Evolutionary conservation across 2,888 invertebrate species (phyloP).

Genomic region (Resseliella maxima): DNA sequence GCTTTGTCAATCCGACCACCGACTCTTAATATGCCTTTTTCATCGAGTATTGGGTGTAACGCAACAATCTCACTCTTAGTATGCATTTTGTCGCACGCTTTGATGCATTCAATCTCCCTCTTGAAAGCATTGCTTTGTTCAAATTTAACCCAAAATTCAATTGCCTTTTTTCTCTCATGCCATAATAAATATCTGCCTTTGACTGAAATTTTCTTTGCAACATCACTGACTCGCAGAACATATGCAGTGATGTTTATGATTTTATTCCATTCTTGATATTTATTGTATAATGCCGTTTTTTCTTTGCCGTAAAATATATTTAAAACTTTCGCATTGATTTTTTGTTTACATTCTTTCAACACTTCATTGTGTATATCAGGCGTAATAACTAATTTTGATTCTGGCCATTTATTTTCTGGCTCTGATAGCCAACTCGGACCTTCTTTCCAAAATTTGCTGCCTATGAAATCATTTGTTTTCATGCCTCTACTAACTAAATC

Average conservation of each 20-base stretch:
- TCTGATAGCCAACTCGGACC: conserved; percentile 13
- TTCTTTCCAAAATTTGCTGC: neutral
- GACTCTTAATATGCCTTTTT: neutral
- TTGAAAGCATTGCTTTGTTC: neutral
- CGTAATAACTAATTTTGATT: neutral
- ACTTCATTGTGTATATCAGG: neutral
- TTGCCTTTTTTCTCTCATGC: neutral
- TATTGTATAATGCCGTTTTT: neutral
- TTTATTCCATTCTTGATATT: conserved; percentile 9
- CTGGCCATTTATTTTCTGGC: neutral
- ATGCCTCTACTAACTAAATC: conserved; percentile 60
- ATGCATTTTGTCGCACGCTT: neutral
- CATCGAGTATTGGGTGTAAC: neutral
- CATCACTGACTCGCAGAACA: neutral
- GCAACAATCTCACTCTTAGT: neutral
- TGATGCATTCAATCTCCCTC: neutral
- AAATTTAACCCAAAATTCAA: neutral
- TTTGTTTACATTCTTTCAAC: neutral
- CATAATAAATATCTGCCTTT: no score
- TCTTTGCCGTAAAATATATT: neutral
- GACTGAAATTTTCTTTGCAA: no score
- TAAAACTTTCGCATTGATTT: neutral
- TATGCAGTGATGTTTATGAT: neutral
- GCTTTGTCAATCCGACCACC: conserved; percentile 14
- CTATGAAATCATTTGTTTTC: neutral